Base-by-base conservation (phyloP, 2,113 vertebrate genomes). In the Carassius carassius region DNA sequence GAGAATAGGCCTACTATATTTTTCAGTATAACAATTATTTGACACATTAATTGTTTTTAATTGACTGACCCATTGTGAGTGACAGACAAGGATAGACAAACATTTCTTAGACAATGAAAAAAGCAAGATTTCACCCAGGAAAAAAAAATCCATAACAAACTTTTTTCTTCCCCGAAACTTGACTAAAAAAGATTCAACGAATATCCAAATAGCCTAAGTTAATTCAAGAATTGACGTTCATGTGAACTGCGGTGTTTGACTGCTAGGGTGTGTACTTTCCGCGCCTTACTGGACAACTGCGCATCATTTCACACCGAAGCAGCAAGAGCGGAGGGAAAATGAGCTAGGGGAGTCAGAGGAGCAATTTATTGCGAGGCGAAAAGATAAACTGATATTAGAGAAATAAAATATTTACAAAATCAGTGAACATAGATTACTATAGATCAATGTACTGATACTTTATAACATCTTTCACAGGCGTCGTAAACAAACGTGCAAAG, bases 211-310 rank as follows among this genome's bases (percentile, higher is more conserved):
- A 65, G 10, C n/a, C n/a, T 25, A 44, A 1, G 70, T 47, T 74
- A n/a, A 47, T 13, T 47, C 11, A 25, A 44, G 12, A 74, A 47
- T 74, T 16, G 37, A 74, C 21, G 70, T 74, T 74, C 41, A 12
- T 23, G n/a, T 47, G n/a, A 74, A 47, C 70, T 74, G 70, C 70
- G 14, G 37, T 47, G 21, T 74, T 25, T 47, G n/a, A 47, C 70
- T 25, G 70, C 70, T 74, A 49, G 70, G 70, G 70, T 49, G 70
- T 73, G 70, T 47, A 29, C 62, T 65, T 73, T 73, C 70, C 37
- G 41, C 70, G 37, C 70, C 37, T 47, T 21, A 73, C 70, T 74
- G 70, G 41, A 74, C 6, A 49, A 23, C 23, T 74, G 70, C 70
- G 41, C 70, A 25, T 74, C 37, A 49, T 74, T 74, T 47, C 37